Percentiles rank a stretch among this genome's conserved stretches.
Conservation (phyloP, 2,888 invertebrate species). For the Calliopum simillimum region DNA sequence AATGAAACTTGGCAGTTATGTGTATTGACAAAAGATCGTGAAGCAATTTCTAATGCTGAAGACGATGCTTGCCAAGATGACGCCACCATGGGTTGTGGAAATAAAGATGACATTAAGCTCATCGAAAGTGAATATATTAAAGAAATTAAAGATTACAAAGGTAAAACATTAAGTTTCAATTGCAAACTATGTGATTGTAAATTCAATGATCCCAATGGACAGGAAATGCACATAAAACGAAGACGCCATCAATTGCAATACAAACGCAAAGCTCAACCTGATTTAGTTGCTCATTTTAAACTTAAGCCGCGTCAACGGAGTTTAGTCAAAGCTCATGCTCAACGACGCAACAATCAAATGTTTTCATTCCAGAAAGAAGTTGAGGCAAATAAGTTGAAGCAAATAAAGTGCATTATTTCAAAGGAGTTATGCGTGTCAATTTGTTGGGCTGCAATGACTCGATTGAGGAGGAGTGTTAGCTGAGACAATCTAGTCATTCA, state of each 20-base stretch:
- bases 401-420: conserved; percentile 79
- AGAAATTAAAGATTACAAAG: conserved; percentile 94
- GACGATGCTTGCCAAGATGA: conserved; percentile 52
- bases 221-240: conserved; percentile 99
- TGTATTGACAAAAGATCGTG: background rate
- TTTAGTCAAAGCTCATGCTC: conserved; percentile 86
- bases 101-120: conserved; percentile 86
- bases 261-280: conserved; percentile 92
- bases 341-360: conserved; percentile 85
- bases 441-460: no score
- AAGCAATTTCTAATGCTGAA: background rate
- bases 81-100: conserved; percentile 54
- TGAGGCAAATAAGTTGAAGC: no score
- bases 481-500: no score
- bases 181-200: conserved; percentile 99
- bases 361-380: conserved; percentile 79
- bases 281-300: conserved; percentile 95
- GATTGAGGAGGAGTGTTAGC: no score
- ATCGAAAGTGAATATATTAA: conserved; percentile 98
- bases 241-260: conserved; percentile 95
- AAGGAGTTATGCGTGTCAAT: conserved; percentile 97
- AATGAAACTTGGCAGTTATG: background rate
- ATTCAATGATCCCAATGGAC: conserved; percentile 99
- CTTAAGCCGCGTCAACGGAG: conserved; percentile 90
- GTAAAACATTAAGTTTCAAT: conserved; percentile 91